Percentiles rank a stretch among this genome's conserved stretches.
Conservation (phyloP, 2,797 vertebrate genomes). For the Hyperoplus lanceolatus region DNA sequence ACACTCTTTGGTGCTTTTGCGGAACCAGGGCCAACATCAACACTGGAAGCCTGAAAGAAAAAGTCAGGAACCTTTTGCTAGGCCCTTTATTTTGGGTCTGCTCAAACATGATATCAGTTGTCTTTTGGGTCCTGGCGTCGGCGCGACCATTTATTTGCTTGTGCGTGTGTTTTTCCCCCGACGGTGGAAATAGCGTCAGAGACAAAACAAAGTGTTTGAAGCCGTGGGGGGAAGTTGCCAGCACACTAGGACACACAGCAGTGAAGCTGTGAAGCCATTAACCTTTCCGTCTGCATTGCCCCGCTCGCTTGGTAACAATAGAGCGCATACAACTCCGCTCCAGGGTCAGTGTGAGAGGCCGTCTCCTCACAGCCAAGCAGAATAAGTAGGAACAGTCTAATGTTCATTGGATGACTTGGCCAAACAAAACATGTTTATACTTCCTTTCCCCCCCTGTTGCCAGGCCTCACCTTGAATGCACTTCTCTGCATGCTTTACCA, state of each 20-base stretch:
- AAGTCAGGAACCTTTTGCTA: slow-evolving; percentile 32
- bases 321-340: slow-evolving; percentile 13
- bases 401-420: slow-evolving; percentile 61
- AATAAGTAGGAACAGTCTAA: slow-evolving; percentile 56
- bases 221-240: slow-evolving; percentile 53
- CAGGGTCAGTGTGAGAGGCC: background rate
- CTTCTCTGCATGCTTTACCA: slow-evolving; percentile 60
- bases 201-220: slow-evolving; percentile 35
- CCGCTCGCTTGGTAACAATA: slow-evolving; percentile 42
- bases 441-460: slow-evolving; percentile 51
- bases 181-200: slow-evolving; percentile 47
- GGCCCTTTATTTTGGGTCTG: slow-evolving; percentile 42
- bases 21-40: slow-evolving; percentile 51
- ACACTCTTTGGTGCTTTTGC: slow-evolving; percentile 31
- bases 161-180: slow-evolving; percentile 57
- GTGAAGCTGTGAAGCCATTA: slow-evolving; percentile 48
- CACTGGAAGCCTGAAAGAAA: slow-evolving; percentile 21
- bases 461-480: slow-evolving; percentile 73
- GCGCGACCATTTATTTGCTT: slow-evolving; percentile 38
- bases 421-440: slow-evolving; percentile 65
- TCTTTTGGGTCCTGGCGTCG: slow-evolving; percentile 51
- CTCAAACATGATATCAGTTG: slow-evolving; percentile 48
- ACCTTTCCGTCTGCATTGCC: slow-evolving; percentile 18
- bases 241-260: slow-evolving; percentile 34
- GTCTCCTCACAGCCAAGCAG: slow-evolving; percentile 47